Evolutionary conservation across 2,888 invertebrate genomes (phyloP).

Genomic region (Lasioglossum vierecki): DNA sequence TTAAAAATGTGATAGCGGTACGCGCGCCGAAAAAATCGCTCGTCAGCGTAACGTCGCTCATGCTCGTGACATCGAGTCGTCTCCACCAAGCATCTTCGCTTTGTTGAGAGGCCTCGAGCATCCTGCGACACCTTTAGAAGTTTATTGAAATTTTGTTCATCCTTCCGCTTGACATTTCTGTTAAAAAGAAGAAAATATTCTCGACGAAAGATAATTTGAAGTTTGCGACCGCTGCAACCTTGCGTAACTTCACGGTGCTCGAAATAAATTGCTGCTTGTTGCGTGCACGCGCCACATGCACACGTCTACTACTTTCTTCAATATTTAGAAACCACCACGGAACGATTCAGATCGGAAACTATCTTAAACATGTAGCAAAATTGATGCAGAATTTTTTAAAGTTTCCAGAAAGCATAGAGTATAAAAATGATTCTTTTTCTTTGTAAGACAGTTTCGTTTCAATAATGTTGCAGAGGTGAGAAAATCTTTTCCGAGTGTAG

Average conservation of each 20-base stretch:
- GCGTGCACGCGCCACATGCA: too few relatives aligned
- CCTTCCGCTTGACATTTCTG: background rate
- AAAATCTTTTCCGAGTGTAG: background rate
- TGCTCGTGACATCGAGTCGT: conserved; percentile 11
- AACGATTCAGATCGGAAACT: background rate
- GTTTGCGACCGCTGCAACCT: background rate
- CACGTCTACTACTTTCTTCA: background rate
- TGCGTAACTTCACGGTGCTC: conserved; percentile 24
- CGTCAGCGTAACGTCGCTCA: conserved; percentile 42
- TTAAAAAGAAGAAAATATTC: background rate
- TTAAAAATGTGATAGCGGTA: conserved; percentile 70
- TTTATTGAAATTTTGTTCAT: background rate
- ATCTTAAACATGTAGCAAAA: background rate
- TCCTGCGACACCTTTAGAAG: background rate
- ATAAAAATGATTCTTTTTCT: background rate
- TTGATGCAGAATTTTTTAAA: background rate
- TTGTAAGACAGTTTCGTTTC: background rate
- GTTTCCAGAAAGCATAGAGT: background rate
- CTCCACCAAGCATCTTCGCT: background rate
- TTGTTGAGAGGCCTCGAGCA: background rate
- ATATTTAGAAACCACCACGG: background rate
- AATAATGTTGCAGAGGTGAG: background rate
- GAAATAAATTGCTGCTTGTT: background rate
- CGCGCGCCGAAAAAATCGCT: conserved; percentile 66
- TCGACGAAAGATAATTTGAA: background rate